Percentiles rank a stretch among this genome's conserved stretches.
phyloP scores from a whole-genome alignment of 2,797 vertebrate genomes.

The Tachyglossus aculeatus region DNA sequence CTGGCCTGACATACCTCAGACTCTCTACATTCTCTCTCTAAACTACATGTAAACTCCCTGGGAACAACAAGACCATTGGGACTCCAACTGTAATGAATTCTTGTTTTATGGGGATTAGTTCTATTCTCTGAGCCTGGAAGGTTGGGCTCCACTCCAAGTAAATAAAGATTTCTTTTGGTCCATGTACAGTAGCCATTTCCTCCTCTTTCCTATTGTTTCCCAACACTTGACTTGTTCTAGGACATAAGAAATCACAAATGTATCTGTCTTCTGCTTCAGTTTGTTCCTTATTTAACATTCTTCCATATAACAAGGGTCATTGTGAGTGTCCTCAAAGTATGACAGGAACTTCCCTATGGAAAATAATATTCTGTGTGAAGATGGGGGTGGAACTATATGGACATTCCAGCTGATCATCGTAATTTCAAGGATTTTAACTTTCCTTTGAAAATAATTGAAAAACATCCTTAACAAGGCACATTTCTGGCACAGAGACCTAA shows the following conservation, averaged over 20 bases:
- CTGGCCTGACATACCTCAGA: background rate
- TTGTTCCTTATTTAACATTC: slow-evolving; percentile 31
- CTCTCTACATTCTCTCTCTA: background rate
- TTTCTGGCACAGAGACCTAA: too few relatives aligned
- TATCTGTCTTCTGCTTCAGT: background rate
- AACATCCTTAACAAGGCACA: too few relatives aligned
- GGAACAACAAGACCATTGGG: background rate
- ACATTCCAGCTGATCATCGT: slow-evolving; percentile 24
- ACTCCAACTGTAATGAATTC: slow-evolving; percentile 3
- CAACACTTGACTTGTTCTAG: background rate
- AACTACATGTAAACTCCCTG: background rate
- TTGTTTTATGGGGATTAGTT: slow-evolving; percentile 25
- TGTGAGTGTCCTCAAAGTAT: slow-evolving; percentile 5
- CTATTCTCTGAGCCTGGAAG: background rate
- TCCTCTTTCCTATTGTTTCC: slow-evolving; percentile 14
- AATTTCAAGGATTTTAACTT: slow-evolving; percentile 28
- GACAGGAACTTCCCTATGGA: slow-evolving; percentile 5
- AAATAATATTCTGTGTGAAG: background rate
- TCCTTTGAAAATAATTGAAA: too few relatives aligned
- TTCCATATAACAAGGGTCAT: background rate
- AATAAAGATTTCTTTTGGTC: background rate
- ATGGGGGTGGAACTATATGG: slow-evolving; percentile 24
- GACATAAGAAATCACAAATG: slow-evolving; percentile 24
- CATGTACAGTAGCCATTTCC: background rate
- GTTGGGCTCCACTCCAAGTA: background rate